Base-by-base conservation (phyloP, 2,797 vertebrate species). In the Acrossocheilus wenchowensis region DNA sequence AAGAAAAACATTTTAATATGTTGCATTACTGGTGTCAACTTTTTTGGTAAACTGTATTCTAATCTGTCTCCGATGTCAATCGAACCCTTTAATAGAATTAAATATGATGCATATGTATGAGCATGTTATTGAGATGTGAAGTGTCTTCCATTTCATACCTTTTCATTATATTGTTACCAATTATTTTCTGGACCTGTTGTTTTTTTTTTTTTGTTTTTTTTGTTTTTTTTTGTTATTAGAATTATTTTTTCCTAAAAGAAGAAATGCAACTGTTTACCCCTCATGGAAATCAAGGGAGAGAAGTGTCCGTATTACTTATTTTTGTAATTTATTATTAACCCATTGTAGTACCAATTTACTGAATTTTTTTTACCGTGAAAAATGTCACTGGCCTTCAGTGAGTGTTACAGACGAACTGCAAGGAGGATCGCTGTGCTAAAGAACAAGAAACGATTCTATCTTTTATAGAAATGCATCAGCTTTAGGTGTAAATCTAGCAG, bases 31-130 rank as follows among this genome's bases (percentile, higher is more conserved):
- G 90, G 91, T 93, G 91, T 92, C 92, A 91, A 89, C 80, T 89
- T 88, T 88, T 82, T 85, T 83, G 68, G 85, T 62, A 91, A 88
- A 86, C 85, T 19, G 50, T 86, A 90, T 81, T 78, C 89, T 83
- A 87, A 83, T 86, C 87, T 87, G 64, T 77, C 74, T 78, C 82
- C 6, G 52, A 91, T 84, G 89, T 90, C 79, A 23, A 92, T 68
- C 30, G 3, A 86, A 91, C 92, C 93, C 93, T 95, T 94, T 94
- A 94, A 93, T 92, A 23, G 19, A 90, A 90, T 82, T 89, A 87
- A 82, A 86, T 78, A 85, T 88, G 74, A 86, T 86, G 75, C 71
- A 87, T 54, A 74, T 81, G 57, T 84, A 86, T 86, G 78, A 72
- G 86, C 86, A 85, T 86, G 78, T 41, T 69, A 71, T 75, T 75